These are phyloP conservation scores for Heteromormyrus szaboi DNA, from an alignment of 2,797 vertebrate species.

Conservation along the genomic window DNA sequence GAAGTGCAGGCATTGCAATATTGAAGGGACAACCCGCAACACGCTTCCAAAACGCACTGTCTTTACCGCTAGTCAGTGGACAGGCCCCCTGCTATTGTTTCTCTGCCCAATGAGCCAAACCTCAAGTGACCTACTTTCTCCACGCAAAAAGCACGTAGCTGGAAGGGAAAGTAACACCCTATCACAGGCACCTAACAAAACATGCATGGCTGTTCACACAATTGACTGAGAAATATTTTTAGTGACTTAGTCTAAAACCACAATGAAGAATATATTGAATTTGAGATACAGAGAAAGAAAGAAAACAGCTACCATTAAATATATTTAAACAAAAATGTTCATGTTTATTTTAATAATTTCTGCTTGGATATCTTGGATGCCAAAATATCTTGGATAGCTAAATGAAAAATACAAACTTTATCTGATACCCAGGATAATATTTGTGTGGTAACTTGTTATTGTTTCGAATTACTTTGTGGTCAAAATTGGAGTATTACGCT, in stretches of 20 bases:
- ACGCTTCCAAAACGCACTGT: background rate
- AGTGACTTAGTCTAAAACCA: background rate
- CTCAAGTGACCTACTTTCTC: slow-evolving; percentile 6
- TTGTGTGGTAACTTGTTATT: background rate
- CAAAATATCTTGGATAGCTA: background rate
- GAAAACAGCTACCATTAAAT: background rate
- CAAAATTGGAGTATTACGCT: background rate
- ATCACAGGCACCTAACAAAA: background rate
- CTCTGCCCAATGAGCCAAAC: background rate
- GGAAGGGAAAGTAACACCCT: background rate
- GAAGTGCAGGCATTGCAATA: background rate
- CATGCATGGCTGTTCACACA: background rate
- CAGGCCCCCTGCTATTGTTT: background rate
- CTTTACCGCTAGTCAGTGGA: background rate
- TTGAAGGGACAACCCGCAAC: background rate
- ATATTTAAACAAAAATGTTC: background rate
- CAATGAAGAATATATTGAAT: background rate
- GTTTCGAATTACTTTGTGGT: background rate
- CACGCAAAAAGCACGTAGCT: background rate
- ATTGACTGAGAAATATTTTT: background rate
- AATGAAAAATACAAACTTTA: background rate
- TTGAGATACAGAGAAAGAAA: background rate
- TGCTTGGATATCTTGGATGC: background rate
- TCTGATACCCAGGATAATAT: slow-evolving; percentile 6
- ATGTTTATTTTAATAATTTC: background rate